phyloP scores from a whole-genome alignment of 2,888 invertebrate species.

The Eretmocerus hayati region DNA sequence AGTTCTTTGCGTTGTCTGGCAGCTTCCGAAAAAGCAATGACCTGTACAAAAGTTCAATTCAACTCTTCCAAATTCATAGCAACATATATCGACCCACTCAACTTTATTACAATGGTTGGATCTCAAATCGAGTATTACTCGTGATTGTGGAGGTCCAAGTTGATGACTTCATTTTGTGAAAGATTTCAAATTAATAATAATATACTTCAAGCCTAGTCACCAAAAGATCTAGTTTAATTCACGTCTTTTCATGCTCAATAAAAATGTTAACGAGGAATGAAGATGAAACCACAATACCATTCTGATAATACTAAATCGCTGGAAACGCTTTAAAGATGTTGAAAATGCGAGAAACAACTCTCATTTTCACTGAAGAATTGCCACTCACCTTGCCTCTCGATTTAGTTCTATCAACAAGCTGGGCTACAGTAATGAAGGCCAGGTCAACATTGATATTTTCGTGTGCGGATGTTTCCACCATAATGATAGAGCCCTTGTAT shows the following conservation, averaged over 20 bases:
- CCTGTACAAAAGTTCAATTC: constrained; percentile 38
- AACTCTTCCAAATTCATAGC: not conserved
- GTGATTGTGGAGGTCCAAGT: too few relatives aligned
- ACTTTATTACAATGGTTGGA: not conserved
- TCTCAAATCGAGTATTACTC: too few relatives aligned
- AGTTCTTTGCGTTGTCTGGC: constrained; percentile 79
- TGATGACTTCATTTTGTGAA: too few relatives aligned
- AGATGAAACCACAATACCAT: too few relatives aligned
- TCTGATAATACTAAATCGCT: too few relatives aligned
- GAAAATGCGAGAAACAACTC: not conserved
- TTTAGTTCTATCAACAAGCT: constrained; percentile 87
- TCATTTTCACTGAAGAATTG: not conserved
- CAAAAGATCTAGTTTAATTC: too few relatives aligned
- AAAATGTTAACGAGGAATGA: too few relatives aligned
- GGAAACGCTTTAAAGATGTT: too few relatives aligned
- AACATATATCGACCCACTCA: not conserved
- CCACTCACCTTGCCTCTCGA: constrained; percentile 65
- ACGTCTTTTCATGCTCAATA: too few relatives aligned
- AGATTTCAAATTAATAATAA: too few relatives aligned
- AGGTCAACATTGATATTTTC: constrained; percentile 94
- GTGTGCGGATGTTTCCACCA: constrained; percentile 92
- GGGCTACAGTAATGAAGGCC: constrained; percentile 83
- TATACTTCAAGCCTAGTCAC: too few relatives aligned
- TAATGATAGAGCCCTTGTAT: constrained; percentile 78
- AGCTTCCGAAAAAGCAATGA: constrained; percentile 74